Conservation (phyloP, 2,113 vertebrate genomes). For the Colius striatus region DNA sequence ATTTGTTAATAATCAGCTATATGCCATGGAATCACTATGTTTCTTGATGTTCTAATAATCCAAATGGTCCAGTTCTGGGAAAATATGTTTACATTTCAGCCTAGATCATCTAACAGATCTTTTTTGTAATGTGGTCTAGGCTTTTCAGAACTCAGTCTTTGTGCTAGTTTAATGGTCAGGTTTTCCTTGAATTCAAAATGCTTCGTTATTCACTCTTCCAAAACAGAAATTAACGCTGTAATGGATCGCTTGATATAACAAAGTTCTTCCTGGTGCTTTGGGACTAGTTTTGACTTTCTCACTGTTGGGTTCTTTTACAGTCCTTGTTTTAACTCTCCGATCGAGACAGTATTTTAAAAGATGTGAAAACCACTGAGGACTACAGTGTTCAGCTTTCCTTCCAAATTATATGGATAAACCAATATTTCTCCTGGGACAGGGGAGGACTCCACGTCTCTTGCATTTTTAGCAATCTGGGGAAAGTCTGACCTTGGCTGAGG, state of each 20-base stretch:
- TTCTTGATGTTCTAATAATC: accelerated
- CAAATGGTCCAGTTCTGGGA: background rate
- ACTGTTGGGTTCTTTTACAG: background rate
- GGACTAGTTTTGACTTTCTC: background rate
- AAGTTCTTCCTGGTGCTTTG: background rate
- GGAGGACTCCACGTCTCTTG: background rate
- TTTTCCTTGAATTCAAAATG: background rate
- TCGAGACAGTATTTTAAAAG: slow-evolving; percentile 22
- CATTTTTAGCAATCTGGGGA: background rate
- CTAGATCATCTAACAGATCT: background rate
- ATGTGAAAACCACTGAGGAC: slow-evolving; percentile 22
- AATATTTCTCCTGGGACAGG: background rate
- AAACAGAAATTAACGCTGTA: background rate
- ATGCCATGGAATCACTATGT: background rate
- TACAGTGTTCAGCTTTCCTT: background rate
- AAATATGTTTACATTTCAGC: background rate
- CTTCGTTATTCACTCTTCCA: background rate
- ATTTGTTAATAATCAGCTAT: background rate
- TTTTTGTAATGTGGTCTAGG: background rate
- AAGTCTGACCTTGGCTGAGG: slow-evolving; percentile 31
- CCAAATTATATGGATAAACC: slow-evolving; percentile 40
- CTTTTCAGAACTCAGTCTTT: background rate
- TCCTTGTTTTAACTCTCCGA: background rate
- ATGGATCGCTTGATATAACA: background rate
- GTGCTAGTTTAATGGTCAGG: background rate